Evolutionary conservation across 2,888 invertebrate species (phyloP).

Genomic region (Drosophila birchii): DNA sequence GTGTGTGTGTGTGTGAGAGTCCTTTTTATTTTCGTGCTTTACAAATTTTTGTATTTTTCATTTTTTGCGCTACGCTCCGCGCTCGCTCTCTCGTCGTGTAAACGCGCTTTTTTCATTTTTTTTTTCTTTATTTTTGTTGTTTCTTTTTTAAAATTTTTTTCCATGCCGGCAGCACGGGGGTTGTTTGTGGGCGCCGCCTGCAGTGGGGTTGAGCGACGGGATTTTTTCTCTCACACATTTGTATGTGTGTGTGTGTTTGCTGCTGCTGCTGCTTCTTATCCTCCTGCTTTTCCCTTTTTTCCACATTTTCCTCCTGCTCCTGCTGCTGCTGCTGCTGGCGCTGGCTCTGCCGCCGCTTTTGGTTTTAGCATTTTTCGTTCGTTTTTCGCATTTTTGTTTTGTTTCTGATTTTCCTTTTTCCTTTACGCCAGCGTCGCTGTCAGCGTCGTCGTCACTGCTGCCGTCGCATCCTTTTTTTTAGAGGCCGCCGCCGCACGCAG

Average conservation of each 20-base stretch:
- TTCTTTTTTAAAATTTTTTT: conserved; percentile 64
- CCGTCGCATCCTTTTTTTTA: conserved; percentile 49
- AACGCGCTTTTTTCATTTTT: conserved; percentile 27
- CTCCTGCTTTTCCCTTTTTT: conserved; percentile 23
- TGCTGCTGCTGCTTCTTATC: conserved; percentile 19
- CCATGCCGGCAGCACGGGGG: conserved; percentile 62
- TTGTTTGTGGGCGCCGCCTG: conserved; percentile 65
- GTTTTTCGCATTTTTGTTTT: conserved; percentile 67
- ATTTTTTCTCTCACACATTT: conserved; percentile 56
- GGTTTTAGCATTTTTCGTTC: conserved; percentile 72
- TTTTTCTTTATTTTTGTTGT: conserved; percentile 45
- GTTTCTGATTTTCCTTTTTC: conserved; percentile 70
- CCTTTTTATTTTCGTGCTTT: conserved; percentile 44
- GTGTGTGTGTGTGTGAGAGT: conserved; percentile 46
- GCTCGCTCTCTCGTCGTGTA: conserved; percentile 40
- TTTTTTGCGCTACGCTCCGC: conserved; percentile 32
- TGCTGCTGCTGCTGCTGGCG: conserved; percentile 33
- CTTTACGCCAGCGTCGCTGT: conserved; percentile 40
- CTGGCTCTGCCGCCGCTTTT: conserved; percentile 60
- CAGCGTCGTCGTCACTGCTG: conserved; percentile 3
- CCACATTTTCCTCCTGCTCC: conserved; percentile 37
- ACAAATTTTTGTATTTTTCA: conserved; percentile 48
- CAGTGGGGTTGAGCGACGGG: conserved; percentile 68
- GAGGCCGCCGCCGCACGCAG: conserved; percentile 61
- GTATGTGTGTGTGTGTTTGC: conserved; percentile 29